These are phyloP conservation scores for Urocynchramus pylzowi DNA, from an alignment of 2,113 vertebrate genomes.

Conservation along the genomic window DNA sequence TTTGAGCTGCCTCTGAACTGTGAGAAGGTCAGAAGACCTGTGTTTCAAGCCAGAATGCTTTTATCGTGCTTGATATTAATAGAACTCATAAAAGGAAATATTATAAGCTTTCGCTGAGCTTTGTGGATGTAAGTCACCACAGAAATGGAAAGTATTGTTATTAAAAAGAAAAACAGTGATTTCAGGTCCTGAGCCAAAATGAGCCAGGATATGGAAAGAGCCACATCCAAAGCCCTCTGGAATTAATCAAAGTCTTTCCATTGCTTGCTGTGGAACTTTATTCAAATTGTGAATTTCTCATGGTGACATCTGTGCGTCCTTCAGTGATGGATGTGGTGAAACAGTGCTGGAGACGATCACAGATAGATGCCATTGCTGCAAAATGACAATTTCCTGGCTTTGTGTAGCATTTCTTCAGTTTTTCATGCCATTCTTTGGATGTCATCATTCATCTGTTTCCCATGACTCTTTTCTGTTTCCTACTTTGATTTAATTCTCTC, in stretches of 20 bases:
- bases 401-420: conserved; percentile 33
- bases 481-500: neutral
- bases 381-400: conserved; percentile 63
- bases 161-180: neutral
- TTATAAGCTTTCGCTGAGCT: neutral
- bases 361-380: conserved; percentile 12
- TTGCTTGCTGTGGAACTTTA: neutral
- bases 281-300: conserved; percentile 5
- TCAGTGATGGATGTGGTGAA: conserved; percentile 25
- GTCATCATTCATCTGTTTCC: conserved; percentile 62
- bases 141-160: neutral
- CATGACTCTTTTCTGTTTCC: conserved; percentile 31
- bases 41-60: neutral
- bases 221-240: neutral
- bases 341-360: neutral
- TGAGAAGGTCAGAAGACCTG: neutral
- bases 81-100: neutral
- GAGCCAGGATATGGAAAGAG: conserved; percentile 4
- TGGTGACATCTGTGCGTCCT: neutral
- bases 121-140: neutral
- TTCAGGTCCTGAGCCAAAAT: neutral
- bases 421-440: conserved; percentile 26
- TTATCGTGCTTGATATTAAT: neutral
- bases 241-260: neutral
- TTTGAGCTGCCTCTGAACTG: neutral